phyloP scores from a whole-genome alignment of 2,797 vertebrate genomes.

The Anguilla anguilla region DNA sequence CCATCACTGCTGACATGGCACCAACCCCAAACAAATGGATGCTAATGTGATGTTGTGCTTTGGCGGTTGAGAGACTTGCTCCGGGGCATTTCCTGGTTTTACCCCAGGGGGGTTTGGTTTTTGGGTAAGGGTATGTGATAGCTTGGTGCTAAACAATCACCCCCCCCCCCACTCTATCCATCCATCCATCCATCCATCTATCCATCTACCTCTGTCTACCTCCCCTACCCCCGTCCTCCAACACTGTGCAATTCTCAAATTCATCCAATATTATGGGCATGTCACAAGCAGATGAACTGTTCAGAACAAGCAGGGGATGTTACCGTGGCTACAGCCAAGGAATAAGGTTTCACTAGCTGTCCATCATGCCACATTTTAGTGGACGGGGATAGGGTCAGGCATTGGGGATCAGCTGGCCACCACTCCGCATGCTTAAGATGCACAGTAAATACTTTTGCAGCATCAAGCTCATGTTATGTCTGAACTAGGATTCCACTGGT shows the following conservation, averaged over 20 bases:
- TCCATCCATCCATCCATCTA: neutral
- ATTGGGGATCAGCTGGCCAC: neutral
- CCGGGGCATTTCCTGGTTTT: neutral
- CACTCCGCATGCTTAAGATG: neutral
- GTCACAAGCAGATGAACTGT: neutral
- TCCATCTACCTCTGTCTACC: neutral
- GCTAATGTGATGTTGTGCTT: neutral
- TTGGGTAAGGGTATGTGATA: neutral
- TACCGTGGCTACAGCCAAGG: neutral
- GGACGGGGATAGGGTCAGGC: neutral
- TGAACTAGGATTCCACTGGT: neutral
- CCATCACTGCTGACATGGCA: neutral
- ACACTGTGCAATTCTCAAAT: neutral
- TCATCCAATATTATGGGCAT: neutral
- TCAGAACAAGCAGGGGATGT: neutral
- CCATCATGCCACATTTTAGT: neutral
- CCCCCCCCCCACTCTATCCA: neutral
- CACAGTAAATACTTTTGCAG: constrained; percentile 12
- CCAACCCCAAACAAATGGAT: neutral
- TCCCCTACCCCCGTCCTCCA: neutral
- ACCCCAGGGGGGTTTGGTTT: neutral
- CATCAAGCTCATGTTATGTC: constrained; percentile 9
- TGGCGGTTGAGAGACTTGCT: neutral
- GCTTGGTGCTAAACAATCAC: neutral
- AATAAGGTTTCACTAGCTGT: neutral